These are phyloP conservation scores for Stichodactyla mertensii DNA, from an alignment of 64 coral and sea anemone species.

Conservation along the genomic window DNA sequence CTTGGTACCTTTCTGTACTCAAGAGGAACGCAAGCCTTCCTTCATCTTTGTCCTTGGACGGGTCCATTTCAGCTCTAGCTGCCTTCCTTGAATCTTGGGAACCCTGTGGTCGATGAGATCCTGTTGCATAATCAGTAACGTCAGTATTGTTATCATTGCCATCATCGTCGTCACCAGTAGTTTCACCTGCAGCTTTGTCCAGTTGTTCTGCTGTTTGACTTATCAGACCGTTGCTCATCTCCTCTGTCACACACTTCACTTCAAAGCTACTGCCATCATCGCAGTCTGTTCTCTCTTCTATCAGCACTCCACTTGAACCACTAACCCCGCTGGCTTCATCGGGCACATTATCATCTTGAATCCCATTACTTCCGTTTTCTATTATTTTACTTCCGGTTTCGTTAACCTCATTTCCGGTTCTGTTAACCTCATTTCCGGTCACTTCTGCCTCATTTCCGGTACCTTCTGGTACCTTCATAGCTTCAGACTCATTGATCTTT, in stretches of 20 bases:
- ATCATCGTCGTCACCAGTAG: background rate
- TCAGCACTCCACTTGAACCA: background rate
- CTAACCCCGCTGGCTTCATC: background rate
- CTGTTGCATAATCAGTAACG: background rate
- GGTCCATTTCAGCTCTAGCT: background rate
- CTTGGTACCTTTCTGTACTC: background rate
- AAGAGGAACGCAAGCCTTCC: background rate
- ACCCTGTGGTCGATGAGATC: background rate
- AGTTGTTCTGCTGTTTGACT: background rate
- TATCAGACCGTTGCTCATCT: background rate
- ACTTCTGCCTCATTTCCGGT: background rate
- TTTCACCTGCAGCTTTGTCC: background rate
- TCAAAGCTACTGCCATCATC: background rate
- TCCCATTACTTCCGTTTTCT: conserved; percentile 17
- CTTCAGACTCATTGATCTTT: background rate
- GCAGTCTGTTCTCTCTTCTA: background rate
- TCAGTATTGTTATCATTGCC: background rate
- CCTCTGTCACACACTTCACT: background rate
- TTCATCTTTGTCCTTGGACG: background rate
- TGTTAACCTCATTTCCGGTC: background rate
- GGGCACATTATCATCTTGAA: background rate
- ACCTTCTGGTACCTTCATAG: background rate
- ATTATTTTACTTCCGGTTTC: conserved; percentile 13
- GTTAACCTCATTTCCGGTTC: background rate
- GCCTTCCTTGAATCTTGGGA: background rate